Conservation (phyloP, 2,113 vertebrate genomes). For the Entelurus aequoreus region DNA sequence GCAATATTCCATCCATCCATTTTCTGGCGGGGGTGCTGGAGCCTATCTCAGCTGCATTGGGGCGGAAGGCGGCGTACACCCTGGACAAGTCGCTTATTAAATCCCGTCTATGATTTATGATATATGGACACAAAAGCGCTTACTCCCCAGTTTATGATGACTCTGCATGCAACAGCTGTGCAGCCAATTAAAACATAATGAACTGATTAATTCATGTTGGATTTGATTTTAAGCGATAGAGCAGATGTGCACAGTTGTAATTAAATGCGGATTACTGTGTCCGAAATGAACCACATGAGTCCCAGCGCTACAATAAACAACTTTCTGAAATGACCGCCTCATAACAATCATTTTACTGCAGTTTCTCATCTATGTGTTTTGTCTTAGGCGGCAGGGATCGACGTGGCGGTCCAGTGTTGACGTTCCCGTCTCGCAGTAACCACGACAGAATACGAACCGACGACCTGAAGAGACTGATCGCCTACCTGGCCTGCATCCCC, state of each 20-base stretch:
- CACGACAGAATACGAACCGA: constrained; percentile 99
- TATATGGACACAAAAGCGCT: background rate
- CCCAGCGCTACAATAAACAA: too few relatives aligned
- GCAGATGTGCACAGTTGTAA: background rate
- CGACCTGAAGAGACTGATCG: constrained; percentile 91
- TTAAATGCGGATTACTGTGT: background rate
- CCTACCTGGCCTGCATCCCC: constrained; percentile 92
- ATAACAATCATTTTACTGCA: too few relatives aligned
- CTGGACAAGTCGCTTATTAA: too few relatives aligned
- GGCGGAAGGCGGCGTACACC: too few relatives aligned
- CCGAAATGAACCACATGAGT: background rate
- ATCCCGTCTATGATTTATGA: too few relatives aligned
- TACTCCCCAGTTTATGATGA: background rate
- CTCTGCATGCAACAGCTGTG: background rate
- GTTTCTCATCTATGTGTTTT: background rate
- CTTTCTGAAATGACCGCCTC: background rate
- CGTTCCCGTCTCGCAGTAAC: constrained; percentile 97
- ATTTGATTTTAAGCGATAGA: background rate
- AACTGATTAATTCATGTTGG: background rate
- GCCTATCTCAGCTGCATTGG: too few relatives aligned
- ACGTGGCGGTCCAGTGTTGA: constrained; percentile 93
- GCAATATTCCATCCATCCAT: too few relatives aligned
- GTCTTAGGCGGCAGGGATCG: constrained; percentile 93
- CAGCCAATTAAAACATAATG: background rate
- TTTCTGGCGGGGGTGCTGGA: too few relatives aligned